Evolutionary conservation across 1,140 invertebrate genomes (phyloP).

Genomic region (Ephestia elutella): DNA sequence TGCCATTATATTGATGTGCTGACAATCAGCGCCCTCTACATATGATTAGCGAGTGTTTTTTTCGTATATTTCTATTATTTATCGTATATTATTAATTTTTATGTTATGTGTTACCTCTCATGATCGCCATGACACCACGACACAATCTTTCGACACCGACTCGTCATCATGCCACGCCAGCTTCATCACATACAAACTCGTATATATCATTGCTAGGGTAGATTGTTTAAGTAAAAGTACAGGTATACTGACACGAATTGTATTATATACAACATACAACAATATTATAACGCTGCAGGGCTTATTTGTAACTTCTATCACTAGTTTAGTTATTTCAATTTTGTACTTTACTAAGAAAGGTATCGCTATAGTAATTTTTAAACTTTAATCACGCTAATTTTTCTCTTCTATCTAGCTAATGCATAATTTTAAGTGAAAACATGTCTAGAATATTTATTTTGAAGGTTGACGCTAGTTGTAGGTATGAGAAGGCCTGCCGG

Average conservation of each 20-base stretch:
- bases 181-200: slow-evolving; percentile 38
- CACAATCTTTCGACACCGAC: slow-evolving; percentile 37
- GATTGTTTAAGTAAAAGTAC: slow-evolving; percentile 20
- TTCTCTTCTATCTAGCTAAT: slow-evolving; percentile 47
- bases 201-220: slow-evolving; percentile 32
- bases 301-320: slow-evolving; percentile 51
- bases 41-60: slow-evolving; percentile 21
- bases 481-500: slow-evolving; percentile 26
- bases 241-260: slow-evolving; percentile 28
- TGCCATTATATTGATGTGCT: slow-evolving; percentile 8
- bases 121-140: slow-evolving; percentile 60
- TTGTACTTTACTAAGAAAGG: slow-evolving; percentile 38
- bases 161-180: slow-evolving; percentile 24
- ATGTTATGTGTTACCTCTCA: slow-evolving; percentile 56
- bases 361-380: slow-evolving; percentile 45
- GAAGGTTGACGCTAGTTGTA: slow-evolving; percentile 40
- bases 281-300: slow-evolving; percentile 38
- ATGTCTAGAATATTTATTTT: slow-evolving; percentile 34
- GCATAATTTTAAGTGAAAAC: slow-evolving; percentile 42
- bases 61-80: slow-evolving; percentile 44
- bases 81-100: slow-evolving; percentile 27
- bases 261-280: slow-evolving; percentile 33
- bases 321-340: slow-evolving; percentile 53
- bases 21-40: background rate
- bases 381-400: slow-evolving; percentile 51